Evolutionary conservation across 2,797 vertebrate genomes (phyloP).

Genomic region (Hippoglossus hippoglossus): DNA sequence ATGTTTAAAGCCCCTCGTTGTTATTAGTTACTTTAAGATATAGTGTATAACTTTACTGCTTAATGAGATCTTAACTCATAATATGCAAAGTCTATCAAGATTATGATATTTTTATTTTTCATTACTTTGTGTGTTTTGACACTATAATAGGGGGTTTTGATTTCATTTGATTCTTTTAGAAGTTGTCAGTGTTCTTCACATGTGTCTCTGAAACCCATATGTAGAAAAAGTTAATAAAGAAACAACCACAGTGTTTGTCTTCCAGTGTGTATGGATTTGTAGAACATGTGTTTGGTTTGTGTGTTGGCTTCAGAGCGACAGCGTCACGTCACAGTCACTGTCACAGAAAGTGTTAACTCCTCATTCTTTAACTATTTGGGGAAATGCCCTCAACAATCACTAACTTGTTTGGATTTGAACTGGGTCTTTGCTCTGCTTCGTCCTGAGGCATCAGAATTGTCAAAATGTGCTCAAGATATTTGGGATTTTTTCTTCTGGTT

Average conservation of each 20-base stretch:
- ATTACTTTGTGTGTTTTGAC: too few relatives aligned
- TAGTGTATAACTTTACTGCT: too few relatives aligned
- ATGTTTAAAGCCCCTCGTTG: too few relatives aligned
- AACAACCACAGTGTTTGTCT: not conserved
- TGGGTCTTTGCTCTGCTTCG: not conserved
- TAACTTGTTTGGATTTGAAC: constrained; percentile 32
- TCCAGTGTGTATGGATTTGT: not conserved
- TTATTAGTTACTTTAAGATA: too few relatives aligned
- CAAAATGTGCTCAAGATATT: constrained; percentile 40
- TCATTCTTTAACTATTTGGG: constrained; percentile 13
- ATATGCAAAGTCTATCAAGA: not conserved
- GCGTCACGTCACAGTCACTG: not conserved
- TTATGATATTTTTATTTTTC: not conserved
- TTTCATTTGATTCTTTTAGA: not conserved
- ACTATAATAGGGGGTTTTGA: not conserved
- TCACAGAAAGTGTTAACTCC: not conserved
- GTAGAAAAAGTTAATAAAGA: too few relatives aligned
- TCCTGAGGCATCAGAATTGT: constrained; percentile 1
- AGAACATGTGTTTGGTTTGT: not conserved
- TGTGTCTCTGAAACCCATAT: not conserved
- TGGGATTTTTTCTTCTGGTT: constrained; percentile 53
- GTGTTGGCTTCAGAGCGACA: not conserved
- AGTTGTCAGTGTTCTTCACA: not conserved
- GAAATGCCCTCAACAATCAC: constrained; percentile 44
- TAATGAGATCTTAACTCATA: too few relatives aligned